Evolutionary conservation across 2,888 invertebrate genomes (phyloP), one percentile per base, ranked within the genome.

Genomic region (Cerastis leucographa): DNA sequence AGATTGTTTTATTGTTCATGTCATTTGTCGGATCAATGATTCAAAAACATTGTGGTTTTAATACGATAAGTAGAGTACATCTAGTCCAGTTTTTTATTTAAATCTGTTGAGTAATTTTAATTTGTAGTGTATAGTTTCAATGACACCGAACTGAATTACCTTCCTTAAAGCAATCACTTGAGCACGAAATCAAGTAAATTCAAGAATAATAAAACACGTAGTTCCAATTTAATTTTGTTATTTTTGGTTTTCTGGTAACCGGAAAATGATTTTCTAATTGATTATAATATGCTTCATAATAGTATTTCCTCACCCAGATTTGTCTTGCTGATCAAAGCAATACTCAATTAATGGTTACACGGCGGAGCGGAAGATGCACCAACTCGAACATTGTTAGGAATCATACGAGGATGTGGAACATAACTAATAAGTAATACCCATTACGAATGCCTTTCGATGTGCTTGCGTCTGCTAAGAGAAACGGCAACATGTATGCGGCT

Each of bases 271-370:
- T 71, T 61, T 22, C 44, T 42, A 22, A 44, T 40, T 59, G 19
- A 64, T 62, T 64, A 62, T 40, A 68, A 35, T 42, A 68, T 54
- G 61, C 56, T 71, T n/a, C 35, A 11, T 54, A 65, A 25, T 61
- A 71, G 44, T 75, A 54, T 75, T 77, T 80, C 76, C 71, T 75
- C 9, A 71, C 35, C 42, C n/a, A 71, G 25, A 56, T 67, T 46
- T n/a, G 56, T 74, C 25, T 68, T 64, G 40, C 59, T n/a, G 54
- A 61, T 51, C 40, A 74, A 74, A 81, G 80, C 76, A 82, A 80
- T 82, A 74, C 44, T 67, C 17, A 70, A 74, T 84, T 75, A 86
- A 77, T 78, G 29, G 51, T 56, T 59, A 72, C 61, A 59, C 46
- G 22, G 6, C 54, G 14, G 67, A 62, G 64, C 59, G 54, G 54